Conservation (phyloP, 2,888 invertebrate genomes). For the Abrostola tripartita region DNA sequence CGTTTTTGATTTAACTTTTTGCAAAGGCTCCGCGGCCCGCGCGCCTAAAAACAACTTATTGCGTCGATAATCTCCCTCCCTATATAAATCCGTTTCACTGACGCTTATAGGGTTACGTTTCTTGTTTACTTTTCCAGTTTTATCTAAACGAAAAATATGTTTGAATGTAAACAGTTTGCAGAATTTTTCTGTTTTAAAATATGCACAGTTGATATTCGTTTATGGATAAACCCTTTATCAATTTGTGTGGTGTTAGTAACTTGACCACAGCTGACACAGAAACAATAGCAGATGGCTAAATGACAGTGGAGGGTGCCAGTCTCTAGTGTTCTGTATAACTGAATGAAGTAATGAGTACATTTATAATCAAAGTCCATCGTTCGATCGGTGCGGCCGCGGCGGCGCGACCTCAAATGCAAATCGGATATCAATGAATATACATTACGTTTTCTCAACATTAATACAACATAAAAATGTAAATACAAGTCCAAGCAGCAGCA, state of each 20-base stretch:
- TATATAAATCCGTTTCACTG: conserved; percentile 62
- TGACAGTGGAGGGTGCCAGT: background rate
- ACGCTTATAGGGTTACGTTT: conserved; percentile 49
- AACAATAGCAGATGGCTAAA: background rate
- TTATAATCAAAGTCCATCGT: conserved; percentile 38
- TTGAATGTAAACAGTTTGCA: conserved; percentile 14
- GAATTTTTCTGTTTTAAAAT: conserved; percentile 10
- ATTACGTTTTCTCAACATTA: conserved; percentile 43
- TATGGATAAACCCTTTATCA: background rate
- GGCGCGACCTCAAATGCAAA: conserved; percentile 45
- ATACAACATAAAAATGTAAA: conserved; percentile 52
- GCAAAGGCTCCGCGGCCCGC: conserved; percentile 62
- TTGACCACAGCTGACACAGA: conserved; percentile 19
- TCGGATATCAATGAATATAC: conserved; percentile 45
- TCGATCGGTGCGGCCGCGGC: conserved; percentile 18
- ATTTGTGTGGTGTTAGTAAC: conserved; percentile 24
- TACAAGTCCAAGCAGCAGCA: conserved; percentile 17
- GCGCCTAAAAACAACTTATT: conserved; percentile 63
- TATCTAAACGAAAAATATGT: conserved; percentile 31
- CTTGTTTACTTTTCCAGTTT: conserved; percentile 45
- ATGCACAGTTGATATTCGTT: conserved; percentile 5
- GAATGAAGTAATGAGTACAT: conserved; percentile 37
- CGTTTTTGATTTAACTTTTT: conserved; percentile 83
- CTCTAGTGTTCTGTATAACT: background rate
- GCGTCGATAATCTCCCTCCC: conserved; percentile 68